Conservation (phyloP, 2,888 invertebrate genomes). For the Cyclophora punctaria region DNA sequence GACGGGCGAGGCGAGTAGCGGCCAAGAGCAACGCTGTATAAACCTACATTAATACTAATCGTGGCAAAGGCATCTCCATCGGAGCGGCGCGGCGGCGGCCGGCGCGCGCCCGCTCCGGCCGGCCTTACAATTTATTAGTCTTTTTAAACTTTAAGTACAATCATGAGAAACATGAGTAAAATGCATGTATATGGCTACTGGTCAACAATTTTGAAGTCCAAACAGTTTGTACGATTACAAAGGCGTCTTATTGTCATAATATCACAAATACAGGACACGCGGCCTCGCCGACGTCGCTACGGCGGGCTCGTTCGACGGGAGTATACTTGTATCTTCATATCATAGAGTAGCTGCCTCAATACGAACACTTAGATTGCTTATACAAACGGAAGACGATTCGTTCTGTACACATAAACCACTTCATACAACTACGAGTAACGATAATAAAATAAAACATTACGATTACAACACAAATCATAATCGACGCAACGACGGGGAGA, state of each 20-base stretch:
- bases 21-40: slow-evolving; percentile 36
- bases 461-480: slow-evolving; percentile 32
- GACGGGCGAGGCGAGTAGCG: slow-evolving; percentile 1
- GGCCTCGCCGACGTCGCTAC: slow-evolving; percentile 2
- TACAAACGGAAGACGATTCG: slow-evolving; percentile 58
- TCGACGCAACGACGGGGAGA: slow-evolving; percentile 23
- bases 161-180: slow-evolving; percentile 25
- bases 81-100: slow-evolving; percentile 30
- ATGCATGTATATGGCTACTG: slow-evolving; percentile 27
- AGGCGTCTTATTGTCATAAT: slow-evolving; percentile 61
- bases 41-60: slow-evolving; percentile 53
- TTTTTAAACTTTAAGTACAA: slow-evolving; percentile 62
- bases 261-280: slow-evolving; percentile 40
- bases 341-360: slow-evolving; percentile 33
- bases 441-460: slow-evolving; percentile 43
- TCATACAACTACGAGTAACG: slow-evolving; percentile 10
- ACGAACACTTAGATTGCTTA: slow-evolving; percentile 31
- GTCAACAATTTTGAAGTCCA: slow-evolving; percentile 28
- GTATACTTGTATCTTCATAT: slow-evolving; percentile 14
- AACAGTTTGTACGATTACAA: slow-evolving; percentile 32
- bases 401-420: slow-evolving; percentile 19
- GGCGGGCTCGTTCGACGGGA: slow-evolving; percentile 12
- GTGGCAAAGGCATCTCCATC: slow-evolving; percentile 50
- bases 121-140: slow-evolving; percentile 42
- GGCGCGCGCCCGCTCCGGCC: slow-evolving; percentile 11